Conservation (phyloP, 2,888 invertebrate species). For the Brenthis hecate region DNA sequence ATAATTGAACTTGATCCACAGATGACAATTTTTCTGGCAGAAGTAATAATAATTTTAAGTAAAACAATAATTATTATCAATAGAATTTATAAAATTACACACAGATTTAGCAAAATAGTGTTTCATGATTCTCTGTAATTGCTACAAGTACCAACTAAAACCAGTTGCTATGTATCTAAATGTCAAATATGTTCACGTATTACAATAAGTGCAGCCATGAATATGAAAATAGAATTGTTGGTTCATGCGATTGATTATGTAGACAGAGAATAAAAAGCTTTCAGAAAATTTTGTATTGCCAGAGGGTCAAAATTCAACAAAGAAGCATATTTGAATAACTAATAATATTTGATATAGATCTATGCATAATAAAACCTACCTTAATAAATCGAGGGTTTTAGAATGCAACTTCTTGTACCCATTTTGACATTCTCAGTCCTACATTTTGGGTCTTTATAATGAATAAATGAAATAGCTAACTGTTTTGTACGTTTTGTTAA, state of each 20-base stretch:
- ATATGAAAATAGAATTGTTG: not conserved
- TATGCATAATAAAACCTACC: constrained; percentile 34
- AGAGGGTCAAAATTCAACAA: constrained; percentile 26
- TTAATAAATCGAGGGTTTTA: constrained; percentile 30
- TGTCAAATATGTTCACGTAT: not conserved
- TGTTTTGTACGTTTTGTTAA: constrained; percentile 34
- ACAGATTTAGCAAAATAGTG: no score
- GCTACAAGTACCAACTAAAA: no score
- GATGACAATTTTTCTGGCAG: no score
- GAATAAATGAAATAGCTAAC: constrained; percentile 35
- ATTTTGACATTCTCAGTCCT: constrained; percentile 28
- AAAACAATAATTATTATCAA: no score
- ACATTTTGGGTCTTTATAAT: constrained; percentile 33
- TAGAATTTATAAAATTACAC: no score
- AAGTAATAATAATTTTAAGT: no score
- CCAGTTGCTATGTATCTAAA: no score
- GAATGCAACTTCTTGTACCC: constrained; percentile 34
- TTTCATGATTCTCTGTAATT: no score
- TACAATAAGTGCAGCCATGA: not conserved
- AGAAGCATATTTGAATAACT: constrained; percentile 37
- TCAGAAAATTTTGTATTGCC: constrained; percentile 4
- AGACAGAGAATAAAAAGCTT: constrained; percentile 10
- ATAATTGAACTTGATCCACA: no score
- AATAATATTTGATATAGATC: constrained; percentile 40
- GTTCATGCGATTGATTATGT: not conserved